Conservation (phyloP, 1,140 invertebrate genomes). For the Pomacea maculata region DNA sequence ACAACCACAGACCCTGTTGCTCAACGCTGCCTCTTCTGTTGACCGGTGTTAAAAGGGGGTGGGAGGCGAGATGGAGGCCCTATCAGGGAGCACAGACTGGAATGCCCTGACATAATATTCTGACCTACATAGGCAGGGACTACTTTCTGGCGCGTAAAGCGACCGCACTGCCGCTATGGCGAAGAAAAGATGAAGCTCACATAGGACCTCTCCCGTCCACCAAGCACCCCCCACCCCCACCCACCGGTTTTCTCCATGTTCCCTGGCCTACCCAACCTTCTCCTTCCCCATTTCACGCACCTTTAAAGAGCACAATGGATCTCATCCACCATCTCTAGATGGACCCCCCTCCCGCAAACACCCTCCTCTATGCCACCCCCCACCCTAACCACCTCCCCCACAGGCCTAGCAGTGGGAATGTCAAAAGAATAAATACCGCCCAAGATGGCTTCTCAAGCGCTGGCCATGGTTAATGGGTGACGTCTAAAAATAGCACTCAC, state of each 20-base stretch:
- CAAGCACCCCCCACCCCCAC: neutral
- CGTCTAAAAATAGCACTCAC: too few species aligned
- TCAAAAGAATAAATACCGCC: too few species aligned
- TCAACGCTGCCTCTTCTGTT: constrained; percentile 14
- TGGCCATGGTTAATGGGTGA: too few species aligned
- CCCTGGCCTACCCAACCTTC: too few species aligned
- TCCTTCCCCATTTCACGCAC: too few species aligned
- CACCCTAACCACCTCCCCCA: neutral
- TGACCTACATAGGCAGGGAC: constrained; percentile 25
- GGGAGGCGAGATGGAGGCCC: constrained; percentile 12
- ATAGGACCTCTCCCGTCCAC: neutral
- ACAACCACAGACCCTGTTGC: too few species aligned
- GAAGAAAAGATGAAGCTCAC: neutral
- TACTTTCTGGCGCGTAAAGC: constrained; percentile 23
- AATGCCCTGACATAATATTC: constrained; percentile 25
- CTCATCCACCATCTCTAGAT: too few species aligned
- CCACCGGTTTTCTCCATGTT: too few species aligned
- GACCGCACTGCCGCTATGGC: constrained; percentile 13
- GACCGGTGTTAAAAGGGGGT: constrained; percentile 25
- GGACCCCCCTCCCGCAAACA: neutral
- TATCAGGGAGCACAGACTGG: constrained; percentile 13
- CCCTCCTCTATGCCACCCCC: neutral
- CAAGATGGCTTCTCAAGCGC: too few species aligned
- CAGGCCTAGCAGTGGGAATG: too few species aligned
- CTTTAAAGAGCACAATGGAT: too few species aligned